Evolutionary conservation across 1,140 invertebrate species (phyloP).

Genomic region (Globodera rostochiensis): DNA sequence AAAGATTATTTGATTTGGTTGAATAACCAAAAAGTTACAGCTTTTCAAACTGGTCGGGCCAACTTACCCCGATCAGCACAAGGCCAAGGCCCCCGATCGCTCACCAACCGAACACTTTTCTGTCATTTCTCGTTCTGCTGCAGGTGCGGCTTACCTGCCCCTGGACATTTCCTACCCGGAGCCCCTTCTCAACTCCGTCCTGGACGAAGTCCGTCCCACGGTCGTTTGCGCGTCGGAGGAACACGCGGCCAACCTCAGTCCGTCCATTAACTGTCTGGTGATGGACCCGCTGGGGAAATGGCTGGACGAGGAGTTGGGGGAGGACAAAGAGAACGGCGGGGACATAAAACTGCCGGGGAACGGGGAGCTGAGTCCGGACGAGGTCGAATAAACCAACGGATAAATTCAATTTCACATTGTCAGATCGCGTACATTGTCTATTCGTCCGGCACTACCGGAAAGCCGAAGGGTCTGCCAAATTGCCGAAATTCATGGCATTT

Average conservation of each 20-base stretch:
- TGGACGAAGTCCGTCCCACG: constrained; percentile 66
- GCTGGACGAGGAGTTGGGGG: not conserved
- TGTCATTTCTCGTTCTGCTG: not conserved
- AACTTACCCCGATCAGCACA: too few relatives aligned
- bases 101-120: too few relatives aligned
- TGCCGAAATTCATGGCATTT: not conserved
- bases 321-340: not conserved
- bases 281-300: constrained; percentile 25
- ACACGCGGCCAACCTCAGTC: constrained; percentile 31
- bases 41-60: too few relatives aligned
- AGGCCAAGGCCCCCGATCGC: too few relatives aligned
- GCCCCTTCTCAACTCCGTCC: constrained; percentile 65
- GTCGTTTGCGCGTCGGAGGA: constrained; percentile 62
- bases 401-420: constrained; percentile 57
- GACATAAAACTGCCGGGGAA: not conserved
- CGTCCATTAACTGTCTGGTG: constrained; percentile 25
- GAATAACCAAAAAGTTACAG: too few relatives aligned
- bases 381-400: constrained; percentile 20
- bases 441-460: constrained; percentile 70
- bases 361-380: not conserved
- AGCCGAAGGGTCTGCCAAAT: constrained; percentile 67
- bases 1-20: too few relatives aligned
- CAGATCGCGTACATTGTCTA: constrained; percentile 67
- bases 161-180: constrained; percentile 69
- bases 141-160: constrained; percentile 68